Conservation (phyloP, 2,888 invertebrate species). For the Hofmannophila pseudospretella region DNA sequence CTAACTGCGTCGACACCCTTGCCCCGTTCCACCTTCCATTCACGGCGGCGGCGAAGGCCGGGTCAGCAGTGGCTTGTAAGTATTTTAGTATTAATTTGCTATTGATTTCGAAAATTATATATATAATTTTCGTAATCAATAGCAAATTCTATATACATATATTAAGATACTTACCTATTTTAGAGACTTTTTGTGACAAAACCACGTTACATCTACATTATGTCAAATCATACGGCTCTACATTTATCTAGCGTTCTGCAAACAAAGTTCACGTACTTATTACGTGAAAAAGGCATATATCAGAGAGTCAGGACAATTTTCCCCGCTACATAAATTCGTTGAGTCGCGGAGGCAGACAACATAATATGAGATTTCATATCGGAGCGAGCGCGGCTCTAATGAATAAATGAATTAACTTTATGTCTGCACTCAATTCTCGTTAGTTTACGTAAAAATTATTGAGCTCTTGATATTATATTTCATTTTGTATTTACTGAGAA, state of each 20-base stretch:
- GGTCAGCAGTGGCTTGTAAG: no score
- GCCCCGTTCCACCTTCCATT: no score
- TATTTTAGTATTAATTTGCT: no score
- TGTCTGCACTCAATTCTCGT: slow-evolving; percentile 16
- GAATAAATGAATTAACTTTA: slow-evolving; percentile 19
- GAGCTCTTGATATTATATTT: background rate
- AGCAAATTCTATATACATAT: no score
- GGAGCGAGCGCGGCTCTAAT: slow-evolving; percentile 18
- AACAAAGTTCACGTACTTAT: slow-evolving; percentile 14
- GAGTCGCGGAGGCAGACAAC: slow-evolving; percentile 50
- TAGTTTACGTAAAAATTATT: slow-evolving; percentile 9
- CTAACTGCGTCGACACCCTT: no score
- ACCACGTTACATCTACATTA: no score
- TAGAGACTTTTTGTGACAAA: no score
- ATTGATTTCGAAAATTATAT: no score
- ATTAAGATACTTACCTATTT: no score
- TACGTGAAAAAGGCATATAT: slow-evolving; percentile 38
- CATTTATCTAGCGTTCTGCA: background rate
- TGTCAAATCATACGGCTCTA: no score
- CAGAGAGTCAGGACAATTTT: slow-evolving; percentile 44
- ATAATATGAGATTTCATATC: slow-evolving; percentile 59
- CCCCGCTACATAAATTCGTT: slow-evolving; percentile 51
- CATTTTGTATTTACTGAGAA: background rate
- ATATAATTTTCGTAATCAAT: no score
- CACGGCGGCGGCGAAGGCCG: no score